Evolutionary conservation across 23 tunicate genomes (phyloP).

Genomic region (Ascidia mentula): DNA sequence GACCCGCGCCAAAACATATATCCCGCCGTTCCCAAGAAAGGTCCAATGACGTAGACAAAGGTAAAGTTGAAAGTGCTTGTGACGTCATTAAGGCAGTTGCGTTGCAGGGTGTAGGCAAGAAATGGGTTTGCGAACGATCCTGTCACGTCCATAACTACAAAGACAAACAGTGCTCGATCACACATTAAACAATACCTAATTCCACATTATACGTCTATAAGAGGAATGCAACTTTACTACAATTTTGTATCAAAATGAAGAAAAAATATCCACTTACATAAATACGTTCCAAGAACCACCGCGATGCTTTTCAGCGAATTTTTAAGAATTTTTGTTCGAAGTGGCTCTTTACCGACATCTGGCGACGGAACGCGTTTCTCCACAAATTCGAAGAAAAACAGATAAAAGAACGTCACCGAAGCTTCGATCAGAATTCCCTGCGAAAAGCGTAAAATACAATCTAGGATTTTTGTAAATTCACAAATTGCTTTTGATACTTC

Average conservation of each 20-base stretch:
- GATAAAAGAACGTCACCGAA: slow-evolving; percentile 16
- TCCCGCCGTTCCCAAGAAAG: slow-evolving; percentile 49
- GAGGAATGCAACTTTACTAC: too few relatives aligned
- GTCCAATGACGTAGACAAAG: slow-evolving; percentile 71
- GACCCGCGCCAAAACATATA: slow-evolving; percentile 26
- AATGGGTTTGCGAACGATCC: slow-evolving; percentile 82
- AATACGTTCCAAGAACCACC: slow-evolving; percentile 8
- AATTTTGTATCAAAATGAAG: too few relatives aligned
- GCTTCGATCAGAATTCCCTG: slow-evolving; percentile 50
- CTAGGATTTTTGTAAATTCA: too few relatives aligned
- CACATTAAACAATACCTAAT: too few relatives aligned
- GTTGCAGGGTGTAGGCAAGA: slow-evolving; percentile 61
- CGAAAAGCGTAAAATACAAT: too few relatives aligned
- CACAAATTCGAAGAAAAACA: slow-evolving; percentile 22
- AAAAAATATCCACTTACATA: slow-evolving; percentile 50
- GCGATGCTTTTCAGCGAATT: slow-evolving; percentile 28
- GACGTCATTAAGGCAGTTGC: slow-evolving; percentile 75
- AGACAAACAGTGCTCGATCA: not conserved
- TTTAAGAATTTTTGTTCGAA: not conserved
- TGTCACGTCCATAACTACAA: slow-evolving; percentile 63
- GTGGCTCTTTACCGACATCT: slow-evolving; percentile 21
- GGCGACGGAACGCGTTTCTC: slow-evolving; percentile 8
- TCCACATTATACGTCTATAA: too few relatives aligned
- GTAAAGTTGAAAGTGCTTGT: slow-evolving; percentile 27
- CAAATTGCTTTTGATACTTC: too few relatives aligned